Evolutionary conservation across 2,113 vertebrate species (phyloP), one percentile per base, ranked within the genome.

Genomic region (Lophius piscatorius): DNA sequence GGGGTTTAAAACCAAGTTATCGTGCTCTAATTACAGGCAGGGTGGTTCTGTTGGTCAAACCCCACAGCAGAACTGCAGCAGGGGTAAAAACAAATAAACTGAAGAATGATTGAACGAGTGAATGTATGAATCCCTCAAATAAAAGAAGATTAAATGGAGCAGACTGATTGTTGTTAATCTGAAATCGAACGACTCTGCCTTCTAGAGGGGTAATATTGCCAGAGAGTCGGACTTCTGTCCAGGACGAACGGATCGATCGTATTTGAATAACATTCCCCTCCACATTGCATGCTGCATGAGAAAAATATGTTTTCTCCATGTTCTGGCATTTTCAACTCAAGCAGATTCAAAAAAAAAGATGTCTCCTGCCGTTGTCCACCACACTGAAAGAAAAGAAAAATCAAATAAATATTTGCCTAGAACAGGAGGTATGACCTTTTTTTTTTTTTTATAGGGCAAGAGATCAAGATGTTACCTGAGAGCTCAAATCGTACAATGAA

Each of bases 161-260:
- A 78, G 70, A 77, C 31, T 52, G 59, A 82, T 64, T 52, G 62
- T 21, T 79, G 64, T 68, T 76, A 64, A 50, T 70, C 39, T 58
- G 46, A 54, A 73, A 76, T 57, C 6, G 28, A 33, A 49, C 59
- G 59, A 33, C 57, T 69, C 34, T 51, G 59, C 63, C 68, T 74
- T 71, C 59, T 61, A 55, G 50, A 45, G 48, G 73, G 51, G 40
- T 51, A 51, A 55, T 50, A 24, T 46, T 39, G 45, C 45, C 57
- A 65, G 72, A 51, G 55, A 50, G 61, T 68, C n/a, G 39, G 45
- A 47, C 42, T 28, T 48, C 50, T 28, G 35, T 57, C 42, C 34
- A 47, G 48, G 59, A 74, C 74, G 79, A 87, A 82, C 68, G 79
- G 45, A 87, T 89, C 82, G 74, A 73, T 88, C 81, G 86, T 24